Percentiles rank a stretch among this genome's conserved stretches.
phyloP scores from a whole-genome alignment of 2,888 invertebrate species.

The Stegophylla sp. region DNA sequence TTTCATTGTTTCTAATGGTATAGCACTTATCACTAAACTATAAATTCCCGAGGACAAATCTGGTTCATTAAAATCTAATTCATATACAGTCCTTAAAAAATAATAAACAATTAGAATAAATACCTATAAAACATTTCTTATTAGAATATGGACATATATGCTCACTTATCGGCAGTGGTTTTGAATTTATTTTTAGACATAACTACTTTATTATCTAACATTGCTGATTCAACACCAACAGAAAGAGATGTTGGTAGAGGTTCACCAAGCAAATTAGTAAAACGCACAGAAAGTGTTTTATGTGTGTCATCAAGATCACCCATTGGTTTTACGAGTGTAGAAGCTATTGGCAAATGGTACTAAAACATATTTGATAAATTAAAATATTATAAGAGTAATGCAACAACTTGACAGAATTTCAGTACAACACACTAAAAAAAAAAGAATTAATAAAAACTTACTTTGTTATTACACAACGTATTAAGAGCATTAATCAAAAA shows the following conservation, averaged over 20 bases:
- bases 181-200: constrained; percentile 71
- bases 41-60: constrained; percentile 87
- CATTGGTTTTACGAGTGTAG: constrained; percentile 76
- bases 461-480: constrained; percentile 75
- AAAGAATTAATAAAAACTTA: constrained; percentile 63
- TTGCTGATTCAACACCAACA: constrained; percentile 79
- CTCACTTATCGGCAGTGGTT: constrained; percentile 65
- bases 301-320: constrained; percentile 52
- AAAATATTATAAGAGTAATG: constrained; percentile 65
- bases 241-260: constrained; percentile 71
- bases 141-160: background rate
- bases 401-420: background rate
- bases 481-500: constrained; percentile 80
- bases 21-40: constrained; percentile 78
- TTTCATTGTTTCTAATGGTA: constrained; percentile 69
- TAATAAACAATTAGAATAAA: constrained; percentile 18
- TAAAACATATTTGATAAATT: constrained; percentile 85
- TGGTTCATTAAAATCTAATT: constrained; percentile 77
- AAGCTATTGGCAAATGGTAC: constrained; percentile 74
- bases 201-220: constrained; percentile 78
- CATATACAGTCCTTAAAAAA: constrained; percentile 72
- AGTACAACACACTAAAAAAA: background rate
- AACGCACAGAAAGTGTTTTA: constrained; percentile 71
- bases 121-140: background rate
- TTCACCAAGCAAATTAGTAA: constrained; percentile 79